These are phyloP conservation scores for Scaptomyza graminum DNA, from an alignment of 1,140 invertebrate species.

Conservation along the genomic window DNA sequence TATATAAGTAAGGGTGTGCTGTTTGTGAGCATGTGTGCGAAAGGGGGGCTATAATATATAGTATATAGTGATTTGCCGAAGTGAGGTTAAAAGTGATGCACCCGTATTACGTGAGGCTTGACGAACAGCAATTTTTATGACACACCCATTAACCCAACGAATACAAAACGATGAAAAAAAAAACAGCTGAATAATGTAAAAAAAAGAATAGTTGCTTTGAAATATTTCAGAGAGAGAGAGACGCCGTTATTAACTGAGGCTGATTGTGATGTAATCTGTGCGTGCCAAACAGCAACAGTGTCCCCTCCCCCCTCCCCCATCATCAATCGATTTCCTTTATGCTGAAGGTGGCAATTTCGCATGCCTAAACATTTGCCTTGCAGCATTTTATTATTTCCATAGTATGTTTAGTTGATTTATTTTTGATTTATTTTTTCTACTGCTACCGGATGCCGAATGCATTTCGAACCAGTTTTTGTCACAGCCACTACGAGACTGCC, in stretches of 20 bases:
- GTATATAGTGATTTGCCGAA: conserved; percentile 33
- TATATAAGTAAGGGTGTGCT: conserved; percentile 27
- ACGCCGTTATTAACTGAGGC: conserved; percentile 18
- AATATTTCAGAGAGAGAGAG: not conserved
- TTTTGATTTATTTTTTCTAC: not conserved
- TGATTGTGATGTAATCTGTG: conserved; percentile 41
- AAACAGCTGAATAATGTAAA: not conserved
- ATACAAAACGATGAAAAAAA: not conserved
- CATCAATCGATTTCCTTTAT: conserved; percentile 7
- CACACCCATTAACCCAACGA: no score
- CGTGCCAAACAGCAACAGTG: conserved; percentile 28
- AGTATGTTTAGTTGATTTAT: not conserved
- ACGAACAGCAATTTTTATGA: not conserved
- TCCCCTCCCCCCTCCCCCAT: not conserved
- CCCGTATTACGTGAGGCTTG: conserved; percentile 16
- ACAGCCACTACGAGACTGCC: not conserved
- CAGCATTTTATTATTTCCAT: conserved; percentile 31
- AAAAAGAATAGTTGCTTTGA: no score
- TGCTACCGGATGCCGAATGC: conserved; percentile 62
- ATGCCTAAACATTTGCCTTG: conserved; percentile 33
- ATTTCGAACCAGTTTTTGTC: conserved; percentile 64
- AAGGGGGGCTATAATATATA: not conserved
- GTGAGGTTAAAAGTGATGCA: not conserved
- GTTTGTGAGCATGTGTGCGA: not conserved
- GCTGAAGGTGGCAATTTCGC: conserved; percentile 26